A percentile compares a stretch with the other conserved stretches of the same genome.
Conservation (phyloP, 2,113 vertebrate species). For the Spilogale gracilis region DNA sequence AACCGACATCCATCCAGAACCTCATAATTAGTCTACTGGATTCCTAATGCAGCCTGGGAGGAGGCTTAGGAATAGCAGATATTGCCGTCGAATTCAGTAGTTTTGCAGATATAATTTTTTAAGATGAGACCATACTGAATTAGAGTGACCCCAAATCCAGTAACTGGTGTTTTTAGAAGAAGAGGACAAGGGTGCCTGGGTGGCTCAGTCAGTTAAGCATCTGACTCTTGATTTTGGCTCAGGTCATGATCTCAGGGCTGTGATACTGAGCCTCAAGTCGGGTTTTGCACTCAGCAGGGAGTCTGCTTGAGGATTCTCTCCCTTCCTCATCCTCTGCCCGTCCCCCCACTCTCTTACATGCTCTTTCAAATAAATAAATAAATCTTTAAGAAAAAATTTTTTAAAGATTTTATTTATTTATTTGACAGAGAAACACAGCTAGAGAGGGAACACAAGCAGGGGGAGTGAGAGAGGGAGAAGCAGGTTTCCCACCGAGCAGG, state of each 20-base stretch:
- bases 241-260: not conserved
- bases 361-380: not conserved
- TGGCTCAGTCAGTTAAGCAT: not conserved
- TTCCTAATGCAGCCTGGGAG: not conserved
- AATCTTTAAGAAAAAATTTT: not conserved
- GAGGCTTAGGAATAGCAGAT: not conserved
- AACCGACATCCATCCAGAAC: not conserved
- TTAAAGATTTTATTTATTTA: no score
- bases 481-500: no score
- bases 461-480: no score
- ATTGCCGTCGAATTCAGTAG: not conserved
- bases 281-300: not conserved
- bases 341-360: not conserved
- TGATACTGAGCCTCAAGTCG: not conserved
- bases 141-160: not conserved
- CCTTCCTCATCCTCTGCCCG: not conserved
- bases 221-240: not conserved
- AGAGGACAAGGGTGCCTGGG: not conserved
- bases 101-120: not conserved
- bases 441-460: no score
- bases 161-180: not conserved
- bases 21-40: not conserved
- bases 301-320: not conserved
- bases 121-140: not conserved
- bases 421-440: no score